Evolutionary conservation across 2,113 vertebrate species (phyloP).

Genomic region (Callionymus lyra): DNA sequence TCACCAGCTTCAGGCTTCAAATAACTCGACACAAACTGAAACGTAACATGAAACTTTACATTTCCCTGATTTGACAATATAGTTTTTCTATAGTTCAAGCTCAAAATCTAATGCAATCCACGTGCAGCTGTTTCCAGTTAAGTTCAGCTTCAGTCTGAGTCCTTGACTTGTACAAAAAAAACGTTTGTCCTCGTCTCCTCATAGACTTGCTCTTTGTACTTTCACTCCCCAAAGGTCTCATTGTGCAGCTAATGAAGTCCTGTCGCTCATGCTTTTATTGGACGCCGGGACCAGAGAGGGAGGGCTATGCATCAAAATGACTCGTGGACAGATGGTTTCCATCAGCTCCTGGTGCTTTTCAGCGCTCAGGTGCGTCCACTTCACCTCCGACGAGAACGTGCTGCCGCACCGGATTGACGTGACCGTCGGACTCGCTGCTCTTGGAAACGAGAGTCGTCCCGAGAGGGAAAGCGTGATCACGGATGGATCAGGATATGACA

Average conservation of each 20-base stretch:
- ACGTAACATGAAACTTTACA: too few species aligned
- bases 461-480: too few species aligned
- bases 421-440: too few species aligned
- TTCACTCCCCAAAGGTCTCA: not conserved
- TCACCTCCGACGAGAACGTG: not conserved
- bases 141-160: not conserved
- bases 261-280: not conserved
- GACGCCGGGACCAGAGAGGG: conserved; percentile 1
- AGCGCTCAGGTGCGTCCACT: not conserved
- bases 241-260: conserved; percentile 2
- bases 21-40: too few species aligned
- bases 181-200: conserved; percentile 1
- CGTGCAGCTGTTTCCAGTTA: conserved; percentile 9
- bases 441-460: too few species aligned
- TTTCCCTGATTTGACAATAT: too few species aligned
- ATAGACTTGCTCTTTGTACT: not conserved
- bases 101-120: too few species aligned
- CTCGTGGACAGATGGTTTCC: conserved; percentile 12
- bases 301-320: not conserved
- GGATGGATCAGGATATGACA: too few species aligned
- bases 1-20: too few species aligned
- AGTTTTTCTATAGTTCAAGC: too few species aligned
- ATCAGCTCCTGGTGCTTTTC: conserved; percentile 4
- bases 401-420: too few species aligned
- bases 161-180: too few species aligned